Percentiles rank a stretch among this genome's conserved stretches.
Evolutionary conservation across 2,797 vertebrate genomes (phyloP).

Genomic region (Neosilurus mollespiculum): DNA sequence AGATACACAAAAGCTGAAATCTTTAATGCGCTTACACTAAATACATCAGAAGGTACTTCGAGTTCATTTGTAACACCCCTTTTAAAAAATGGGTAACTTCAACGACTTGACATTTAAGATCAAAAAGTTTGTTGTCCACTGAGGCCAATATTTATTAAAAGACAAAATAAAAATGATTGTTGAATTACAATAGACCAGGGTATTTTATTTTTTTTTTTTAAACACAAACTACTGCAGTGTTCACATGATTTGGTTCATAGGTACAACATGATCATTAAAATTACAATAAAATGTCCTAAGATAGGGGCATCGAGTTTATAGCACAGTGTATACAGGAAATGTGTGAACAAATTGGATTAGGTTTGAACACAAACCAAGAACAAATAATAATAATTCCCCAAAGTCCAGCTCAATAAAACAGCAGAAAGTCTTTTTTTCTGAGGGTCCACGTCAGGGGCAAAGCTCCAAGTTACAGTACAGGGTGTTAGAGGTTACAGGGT

Average conservation of each 20-base stretch:
- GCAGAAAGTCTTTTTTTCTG: not conserved
- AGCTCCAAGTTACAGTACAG: not conserved
- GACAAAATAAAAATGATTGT: constrained; percentile 21
- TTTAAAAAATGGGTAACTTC: too few relatives aligned
- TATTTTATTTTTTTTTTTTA: constrained; percentile 5
- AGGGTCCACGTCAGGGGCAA: not conserved
- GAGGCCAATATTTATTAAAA: constrained; percentile 48
- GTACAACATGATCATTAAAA: constrained; percentile 28
- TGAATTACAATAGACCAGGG: constrained; percentile 36
- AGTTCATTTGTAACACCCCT: too few relatives aligned
- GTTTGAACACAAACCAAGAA: not conserved
- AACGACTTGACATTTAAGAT: not conserved
- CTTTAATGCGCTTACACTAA: not conserved
- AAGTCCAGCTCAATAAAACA: constrained; percentile 18
- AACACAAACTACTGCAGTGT: constrained; percentile 7
- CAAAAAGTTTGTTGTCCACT: constrained; percentile 12
- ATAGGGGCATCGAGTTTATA: constrained; percentile 17
- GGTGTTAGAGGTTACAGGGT: not conserved
- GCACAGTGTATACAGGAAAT: constrained; percentile 12
- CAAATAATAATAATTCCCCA: not conserved
- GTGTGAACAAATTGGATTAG: constrained; percentile 1
- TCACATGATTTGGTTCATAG: constrained; percentile 3
- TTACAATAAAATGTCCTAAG: constrained; percentile 30
- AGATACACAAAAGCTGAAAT: not conserved
- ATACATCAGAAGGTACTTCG: too few relatives aligned